Evolutionary conservation across 1,140 invertebrate genomes (phyloP).

Genomic region (Apis florea): DNA sequence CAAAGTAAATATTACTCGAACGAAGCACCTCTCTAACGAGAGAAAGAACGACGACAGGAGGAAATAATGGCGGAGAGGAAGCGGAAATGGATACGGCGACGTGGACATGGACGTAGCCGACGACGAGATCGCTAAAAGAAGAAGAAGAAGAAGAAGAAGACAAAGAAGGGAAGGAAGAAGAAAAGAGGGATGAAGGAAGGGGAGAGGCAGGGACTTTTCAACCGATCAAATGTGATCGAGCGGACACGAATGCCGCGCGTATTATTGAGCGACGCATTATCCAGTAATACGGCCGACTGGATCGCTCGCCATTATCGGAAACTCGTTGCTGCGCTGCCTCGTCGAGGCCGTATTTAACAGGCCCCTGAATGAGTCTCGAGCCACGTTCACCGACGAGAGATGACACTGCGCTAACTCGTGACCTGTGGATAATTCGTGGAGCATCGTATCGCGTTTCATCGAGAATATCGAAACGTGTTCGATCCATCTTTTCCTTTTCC

Average conservation of each 20-base stretch:
- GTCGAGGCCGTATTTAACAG: conserved; percentile 68
- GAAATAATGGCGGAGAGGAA: conserved; percentile 31
- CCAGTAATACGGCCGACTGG: conserved; percentile 72
- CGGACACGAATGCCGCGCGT: conserved; percentile 64
- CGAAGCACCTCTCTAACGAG: background rate
- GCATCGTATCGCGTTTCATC: background rate
- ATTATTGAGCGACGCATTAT: conserved; percentile 71
- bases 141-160: background rate
- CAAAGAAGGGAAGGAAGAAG: background rate
- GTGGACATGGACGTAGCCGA: conserved; percentile 12
- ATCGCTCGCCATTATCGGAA: conserved; percentile 75
- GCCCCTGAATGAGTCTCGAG: conserved; percentile 55
- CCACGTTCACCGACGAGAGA: conserved; percentile 53
- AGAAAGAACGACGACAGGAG: background rate
- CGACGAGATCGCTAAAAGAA: background rate
- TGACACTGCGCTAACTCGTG: conserved; percentile 22
- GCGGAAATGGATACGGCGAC: conserved; percentile 41
- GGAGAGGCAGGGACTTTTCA: conserved; percentile 27
- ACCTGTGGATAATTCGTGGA: conserved; percentile 7
- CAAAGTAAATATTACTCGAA: too few relatives aligned
- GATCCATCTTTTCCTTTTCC: too few relatives aligned
- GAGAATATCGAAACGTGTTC: background rate
- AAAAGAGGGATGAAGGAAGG: conserved; percentile 10
- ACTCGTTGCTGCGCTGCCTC: conserved; percentile 69
- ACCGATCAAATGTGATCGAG: conserved; percentile 68